These are phyloP conservation scores for Xyliphius kryptos DNA, from an alignment of 2,113 vertebrate genomes.

Conservation along the genomic window DNA sequence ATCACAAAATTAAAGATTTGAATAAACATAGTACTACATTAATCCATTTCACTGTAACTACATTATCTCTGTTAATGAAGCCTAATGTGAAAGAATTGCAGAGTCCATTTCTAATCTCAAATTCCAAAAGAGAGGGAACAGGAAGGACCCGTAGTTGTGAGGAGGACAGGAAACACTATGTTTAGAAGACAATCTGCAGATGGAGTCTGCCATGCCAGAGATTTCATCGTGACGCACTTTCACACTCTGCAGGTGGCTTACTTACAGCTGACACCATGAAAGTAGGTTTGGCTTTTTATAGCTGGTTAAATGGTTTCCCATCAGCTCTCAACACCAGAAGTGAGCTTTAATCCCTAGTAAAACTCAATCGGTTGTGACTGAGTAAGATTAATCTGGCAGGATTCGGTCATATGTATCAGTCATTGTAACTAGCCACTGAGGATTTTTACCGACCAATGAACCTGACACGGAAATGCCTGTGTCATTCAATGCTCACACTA, in stretches of 20 bases:
- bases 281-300: not conserved
- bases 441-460: conserved; percentile 49
- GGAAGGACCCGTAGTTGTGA: conserved; percentile 44
- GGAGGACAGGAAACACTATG: conserved; percentile 60
- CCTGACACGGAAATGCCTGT: conserved; percentile 65
- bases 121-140: conserved; percentile 21
- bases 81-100: not conserved
- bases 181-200: conserved; percentile 54
- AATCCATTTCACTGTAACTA: too few relatives aligned
- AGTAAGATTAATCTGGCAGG: conserved; percentile 5
- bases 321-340: not conserved
- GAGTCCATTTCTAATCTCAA: not conserved
- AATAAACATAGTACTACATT: too few relatives aligned
- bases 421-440: conserved; percentile 37
- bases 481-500: conserved; percentile 52
- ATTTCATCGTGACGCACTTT: conserved; percentile 36
- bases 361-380: not conserved
- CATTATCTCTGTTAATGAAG: not conserved
- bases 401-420: conserved; percentile 37
- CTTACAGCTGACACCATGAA: not conserved
- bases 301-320: not conserved
- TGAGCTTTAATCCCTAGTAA: conserved; percentile 2
- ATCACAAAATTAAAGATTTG: too few relatives aligned
- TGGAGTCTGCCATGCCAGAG: conserved; percentile 42
- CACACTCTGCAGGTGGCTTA: not conserved